Percentiles rank a stretch among this genome's conserved stretches.
These are phyloP conservation scores for Parthenolecanium corni DNA, from an alignment of 2,888 invertebrate species.

Conservation along the genomic window DNA sequence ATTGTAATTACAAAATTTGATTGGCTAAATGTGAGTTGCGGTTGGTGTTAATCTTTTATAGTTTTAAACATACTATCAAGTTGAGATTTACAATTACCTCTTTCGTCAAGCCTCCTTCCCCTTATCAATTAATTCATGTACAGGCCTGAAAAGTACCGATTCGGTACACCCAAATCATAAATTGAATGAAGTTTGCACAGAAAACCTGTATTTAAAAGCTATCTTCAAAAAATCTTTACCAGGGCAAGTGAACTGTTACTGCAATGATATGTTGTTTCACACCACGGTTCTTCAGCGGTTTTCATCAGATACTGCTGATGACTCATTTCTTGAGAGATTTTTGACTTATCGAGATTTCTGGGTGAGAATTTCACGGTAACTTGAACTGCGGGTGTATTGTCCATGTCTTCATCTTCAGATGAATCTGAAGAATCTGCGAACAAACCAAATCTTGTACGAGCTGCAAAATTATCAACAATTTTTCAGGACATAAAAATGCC, in stretches of 20 bases:
- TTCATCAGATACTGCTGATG: conserved; percentile 17
- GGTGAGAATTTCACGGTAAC: conserved; percentile 22
- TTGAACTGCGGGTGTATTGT: conserved; percentile 4
- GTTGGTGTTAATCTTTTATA: no score
- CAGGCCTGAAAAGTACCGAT: no score
- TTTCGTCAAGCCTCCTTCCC: no score
- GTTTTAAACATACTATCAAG: no score
- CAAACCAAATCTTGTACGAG: background rate
- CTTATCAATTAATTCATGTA: no score
- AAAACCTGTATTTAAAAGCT: no score
- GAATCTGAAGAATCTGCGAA: background rate
- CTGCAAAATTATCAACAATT: background rate
- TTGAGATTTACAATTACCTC: no score
- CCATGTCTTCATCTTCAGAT: conserved; percentile 6
- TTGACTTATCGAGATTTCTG: conserved; percentile 8
- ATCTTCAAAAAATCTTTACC: conserved; percentile 1
- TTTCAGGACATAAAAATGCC: background rate
- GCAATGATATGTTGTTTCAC: conserved; percentile 6
- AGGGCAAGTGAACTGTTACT: conserved; percentile 1
- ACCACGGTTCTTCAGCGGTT: conserved; percentile 23
- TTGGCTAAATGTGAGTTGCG: no score
- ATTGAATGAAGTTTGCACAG: no score
- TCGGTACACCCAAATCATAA: no score
- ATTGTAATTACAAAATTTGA: no score
- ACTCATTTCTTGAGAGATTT: conserved; percentile 22